These are phyloP conservation scores for Zosterops pallidus DNA, from an alignment of 2,113 vertebrate genomes.

Conservation along the genomic window DNA sequence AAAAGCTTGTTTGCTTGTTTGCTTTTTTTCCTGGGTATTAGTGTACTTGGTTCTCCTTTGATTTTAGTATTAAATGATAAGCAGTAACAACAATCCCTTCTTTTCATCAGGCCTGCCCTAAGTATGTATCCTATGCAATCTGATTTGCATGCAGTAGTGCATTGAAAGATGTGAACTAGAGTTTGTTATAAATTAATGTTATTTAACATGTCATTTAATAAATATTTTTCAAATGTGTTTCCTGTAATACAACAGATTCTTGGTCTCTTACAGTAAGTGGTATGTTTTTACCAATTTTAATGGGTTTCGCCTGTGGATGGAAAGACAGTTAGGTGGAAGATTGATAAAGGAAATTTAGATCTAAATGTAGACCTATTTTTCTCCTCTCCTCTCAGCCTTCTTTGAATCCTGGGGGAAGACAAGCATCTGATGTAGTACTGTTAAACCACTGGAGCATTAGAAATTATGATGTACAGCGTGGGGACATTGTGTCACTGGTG, in stretches of 20 bases:
- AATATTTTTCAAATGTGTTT: neutral
- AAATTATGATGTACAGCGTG: slow-evolving; percentile 80
- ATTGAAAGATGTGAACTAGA: neutral
- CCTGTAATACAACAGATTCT: neutral
- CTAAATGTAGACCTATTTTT: neutral
- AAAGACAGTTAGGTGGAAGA: neutral
- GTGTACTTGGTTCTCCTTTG: neutral
- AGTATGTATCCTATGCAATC: neutral
- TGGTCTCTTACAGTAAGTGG: neutral
- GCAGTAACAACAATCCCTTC: neutral
- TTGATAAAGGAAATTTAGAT: neutral
- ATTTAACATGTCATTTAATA: neutral
- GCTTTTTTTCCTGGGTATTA: neutral
- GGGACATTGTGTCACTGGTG: slow-evolving; percentile 82
- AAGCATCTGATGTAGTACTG: slow-evolving; percentile 78
- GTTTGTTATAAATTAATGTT: neutral
- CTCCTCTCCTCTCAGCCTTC: slow-evolving; percentile 68
- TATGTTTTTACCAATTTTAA: neutral
- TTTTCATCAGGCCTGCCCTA: neutral
- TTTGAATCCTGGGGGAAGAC: slow-evolving; percentile 78
- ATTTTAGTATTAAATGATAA: neutral
- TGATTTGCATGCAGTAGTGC: neutral
- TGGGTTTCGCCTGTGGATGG: neutral
- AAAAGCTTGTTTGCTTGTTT: neutral
- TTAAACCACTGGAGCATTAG: slow-evolving; percentile 82